A percentile compares a stretch with the other conserved stretches of the same genome.
Evolutionary conservation across 53 echinoderm and acorn worm genomes (phyloP).

Genomic region (Glandiceps talaboti): DNA sequence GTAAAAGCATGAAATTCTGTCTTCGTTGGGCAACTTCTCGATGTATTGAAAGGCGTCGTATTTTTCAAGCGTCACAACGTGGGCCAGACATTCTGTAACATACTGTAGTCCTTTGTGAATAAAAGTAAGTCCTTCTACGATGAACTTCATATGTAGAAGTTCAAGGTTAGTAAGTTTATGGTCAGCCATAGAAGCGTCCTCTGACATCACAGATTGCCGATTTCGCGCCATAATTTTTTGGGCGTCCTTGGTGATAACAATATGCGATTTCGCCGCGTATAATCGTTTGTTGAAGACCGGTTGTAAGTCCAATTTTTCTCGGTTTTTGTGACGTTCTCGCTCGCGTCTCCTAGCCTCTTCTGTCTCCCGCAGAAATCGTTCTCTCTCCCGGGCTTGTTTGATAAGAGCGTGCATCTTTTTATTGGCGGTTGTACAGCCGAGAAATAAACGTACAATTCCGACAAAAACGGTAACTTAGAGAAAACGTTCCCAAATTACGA

Average conservation of each 20-base stretch:
- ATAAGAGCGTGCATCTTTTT: neutral
- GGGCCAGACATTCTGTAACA: conserved; percentile 6
- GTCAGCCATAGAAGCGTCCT: neutral
- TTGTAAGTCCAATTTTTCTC: neutral
- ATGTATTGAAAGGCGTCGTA: conserved; percentile 3
- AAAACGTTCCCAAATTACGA: too few species aligned
- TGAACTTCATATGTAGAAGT: conserved; percentile 2
- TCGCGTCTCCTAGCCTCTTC: neutral
- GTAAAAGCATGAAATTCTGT: conserved; percentile 6
- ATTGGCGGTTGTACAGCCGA: too few species aligned
- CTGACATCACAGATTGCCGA: neutral
- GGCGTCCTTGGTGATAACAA: conserved; percentile 6
- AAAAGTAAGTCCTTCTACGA: conserved; percentile 3
- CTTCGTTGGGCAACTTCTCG: neutral
- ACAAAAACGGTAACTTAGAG: too few species aligned
- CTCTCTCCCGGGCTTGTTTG: neutral
- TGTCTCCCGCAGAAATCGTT: neutral
- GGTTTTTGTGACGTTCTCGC: neutral
- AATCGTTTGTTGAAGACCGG: conserved; percentile 12
- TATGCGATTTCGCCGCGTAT: neutral
- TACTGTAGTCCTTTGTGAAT: conserved; percentile 6
- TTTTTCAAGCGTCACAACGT: conserved; percentile 5
- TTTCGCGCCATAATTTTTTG: conserved; percentile 2
- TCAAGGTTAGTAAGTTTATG: neutral
- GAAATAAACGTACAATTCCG: too few species aligned